These are phyloP conservation scores for Sesamia inferens DNA, from an alignment of 2,888 invertebrate species.

Conservation along the genomic window DNA sequence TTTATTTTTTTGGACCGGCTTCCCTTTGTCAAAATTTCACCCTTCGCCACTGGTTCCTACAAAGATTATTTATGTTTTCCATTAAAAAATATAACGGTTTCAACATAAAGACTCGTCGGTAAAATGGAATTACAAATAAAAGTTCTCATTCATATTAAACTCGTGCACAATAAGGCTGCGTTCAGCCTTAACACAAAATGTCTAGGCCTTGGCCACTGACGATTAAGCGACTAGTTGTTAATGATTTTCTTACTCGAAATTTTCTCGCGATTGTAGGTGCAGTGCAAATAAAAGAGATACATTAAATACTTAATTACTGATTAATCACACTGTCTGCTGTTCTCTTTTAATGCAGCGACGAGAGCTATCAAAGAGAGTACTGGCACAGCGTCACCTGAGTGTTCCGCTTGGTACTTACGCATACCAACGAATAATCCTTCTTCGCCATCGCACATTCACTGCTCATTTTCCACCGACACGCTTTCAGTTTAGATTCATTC, in stretches of 20 bases:
- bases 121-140: conserved; percentile 29
- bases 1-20: too few species aligned
- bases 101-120: conserved; percentile 19
- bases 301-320: too few species aligned
- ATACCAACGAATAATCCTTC: not conserved
- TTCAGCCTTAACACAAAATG: conserved; percentile 25
- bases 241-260: not conserved
- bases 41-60: too few species aligned
- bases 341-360: not conserved
- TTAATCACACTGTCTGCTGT: not conserved
- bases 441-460: not conserved
- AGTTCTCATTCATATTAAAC: conserved; percentile 36
- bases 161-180: conserved; percentile 20
- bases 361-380: not conserved
- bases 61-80: conserved; percentile 31
- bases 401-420: too few species aligned
- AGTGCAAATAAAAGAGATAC: not conserved
- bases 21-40: too few species aligned
- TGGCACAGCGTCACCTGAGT: too few species aligned
- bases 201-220: not conserved
- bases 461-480: not conserved
- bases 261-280: not conserved
- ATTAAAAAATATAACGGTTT: conserved; percentile 33
- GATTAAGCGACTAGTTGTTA: not conserved
- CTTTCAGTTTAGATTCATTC: not conserved